phyloP scores from a whole-genome alignment of 1,140 invertebrate species.

The Drosophila sp. region DNA sequence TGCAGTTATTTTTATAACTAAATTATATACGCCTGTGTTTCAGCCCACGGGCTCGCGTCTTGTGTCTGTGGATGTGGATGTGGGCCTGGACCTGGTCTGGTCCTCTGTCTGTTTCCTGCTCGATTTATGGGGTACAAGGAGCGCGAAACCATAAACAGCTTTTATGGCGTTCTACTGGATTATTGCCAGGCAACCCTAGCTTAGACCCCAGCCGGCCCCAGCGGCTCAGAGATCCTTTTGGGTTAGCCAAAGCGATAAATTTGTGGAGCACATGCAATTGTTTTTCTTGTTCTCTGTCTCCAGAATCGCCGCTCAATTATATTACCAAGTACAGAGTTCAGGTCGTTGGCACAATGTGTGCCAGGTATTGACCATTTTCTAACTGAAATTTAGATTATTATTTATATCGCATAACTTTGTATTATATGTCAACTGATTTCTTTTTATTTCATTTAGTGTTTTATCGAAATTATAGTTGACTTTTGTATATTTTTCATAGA shows the following conservation, averaged over 20 bases:
- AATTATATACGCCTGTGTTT: slow-evolving; percentile 77
- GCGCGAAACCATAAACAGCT: slow-evolving; percentile 82
- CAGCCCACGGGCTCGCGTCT: slow-evolving; percentile 29
- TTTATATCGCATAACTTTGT: background rate
- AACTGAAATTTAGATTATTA: background rate
- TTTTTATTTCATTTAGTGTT: background rate
- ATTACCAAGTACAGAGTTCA: slow-evolving; percentile 7
- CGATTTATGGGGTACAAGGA: slow-evolving; percentile 81
- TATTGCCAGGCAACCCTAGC: slow-evolving; percentile 45
- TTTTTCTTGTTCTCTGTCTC: slow-evolving; percentile 32
- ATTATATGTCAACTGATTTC: background rate
- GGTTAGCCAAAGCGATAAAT: slow-evolving; percentile 74
- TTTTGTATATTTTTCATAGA: background rate
- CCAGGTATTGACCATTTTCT: background rate
- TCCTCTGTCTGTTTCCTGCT: slow-evolving; percentile 52
- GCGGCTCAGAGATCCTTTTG: slow-evolving; percentile 49
- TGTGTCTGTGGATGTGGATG: background rate
- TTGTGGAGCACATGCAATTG: slow-evolving; percentile 67
- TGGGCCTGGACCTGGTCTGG: background rate
- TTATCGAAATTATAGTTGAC: background rate
- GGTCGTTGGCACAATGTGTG: slow-evolving; percentile 37
- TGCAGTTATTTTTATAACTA: slow-evolving; percentile 82
- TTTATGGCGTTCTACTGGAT: slow-evolving; percentile 82
- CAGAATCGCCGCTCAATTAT: slow-evolving; percentile 53
- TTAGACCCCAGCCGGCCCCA: background rate